Evolutionary conservation across 1,140 invertebrate genomes (phyloP), one percentile per base, ranked within the genome.

Genomic region (Bicyclus anynana): DNA sequence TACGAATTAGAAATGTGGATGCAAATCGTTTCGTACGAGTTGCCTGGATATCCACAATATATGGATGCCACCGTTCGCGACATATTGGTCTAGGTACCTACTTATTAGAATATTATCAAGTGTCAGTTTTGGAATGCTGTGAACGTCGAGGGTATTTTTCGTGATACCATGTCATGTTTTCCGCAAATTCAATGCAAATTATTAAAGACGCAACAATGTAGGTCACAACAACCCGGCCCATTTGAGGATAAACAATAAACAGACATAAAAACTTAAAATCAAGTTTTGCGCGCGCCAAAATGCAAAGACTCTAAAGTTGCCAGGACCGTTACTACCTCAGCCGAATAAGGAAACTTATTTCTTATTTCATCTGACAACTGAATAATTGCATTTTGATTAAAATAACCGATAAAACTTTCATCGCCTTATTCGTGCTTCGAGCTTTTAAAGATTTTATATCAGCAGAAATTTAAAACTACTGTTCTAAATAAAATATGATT

Each of bases 341-440:
- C 37, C 37, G 5, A 40, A 40, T 40, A 40, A 40, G 37, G 37
- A 37, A 16, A 37, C 29, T 21, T 23, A 49, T 49, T 49, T 37
- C 29, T 21, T 23, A 49, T 49, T 49, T 37, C 18, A 7, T n/a
- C 29, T 50, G 48, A 37, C 48, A 12, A 12, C 17, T 5, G 9
- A 37, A 35, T 50, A 37, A 50, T 50, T 50, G 48, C 5, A n/a
- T 50, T 50, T 50, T 50, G 48, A 50, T 50, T 37, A 16, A 37
- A 13, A 17, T 21, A 20, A 21, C 17, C 29, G 27, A 50, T 50
- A 35, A 35, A 18, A 9, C 27, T 21, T 37, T 50, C 33, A 14
- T 35, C 17, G 48, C 17, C 17, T 50, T 50, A 50, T 37, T 37
- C 16, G 48, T 37, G 29, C 29, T 26, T 48, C 17, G 13, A 35